A percentile compares a stretch with the other conserved stretches of the same genome.
phyloP scores from a whole-genome alignment of 2,888 invertebrate species.

The Rhorus exstirpatorius region DNA sequence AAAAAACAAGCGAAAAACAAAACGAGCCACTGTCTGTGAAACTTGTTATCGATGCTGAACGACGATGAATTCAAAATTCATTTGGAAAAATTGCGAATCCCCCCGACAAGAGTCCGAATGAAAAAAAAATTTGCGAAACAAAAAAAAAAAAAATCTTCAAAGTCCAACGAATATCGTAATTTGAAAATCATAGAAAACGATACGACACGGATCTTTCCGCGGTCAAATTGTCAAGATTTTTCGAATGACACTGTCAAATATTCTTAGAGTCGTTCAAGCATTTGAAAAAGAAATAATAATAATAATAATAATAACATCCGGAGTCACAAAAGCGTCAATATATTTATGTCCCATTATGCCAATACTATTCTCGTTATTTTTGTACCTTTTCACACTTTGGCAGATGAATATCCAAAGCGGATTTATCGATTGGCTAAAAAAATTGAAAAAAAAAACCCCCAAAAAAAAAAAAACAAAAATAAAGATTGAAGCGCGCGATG shows the following conservation, averaged over 20 bases:
- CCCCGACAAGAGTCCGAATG: too few relatives aligned
- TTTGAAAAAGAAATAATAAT: too few relatives aligned
- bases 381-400: conserved; percentile 76
- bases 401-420: conserved; percentile 58
- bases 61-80: too few relatives aligned
- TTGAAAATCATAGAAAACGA: conserved; percentile 15
- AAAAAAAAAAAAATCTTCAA: conserved; percentile 19
- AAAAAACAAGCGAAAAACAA: too few relatives aligned
- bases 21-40: too few relatives aligned
- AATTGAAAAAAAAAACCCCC: too few relatives aligned
- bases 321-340: conserved; percentile 52
- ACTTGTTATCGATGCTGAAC: conserved; percentile 27
- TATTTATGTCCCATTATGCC: conserved; percentile 68
- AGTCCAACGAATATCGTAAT: conserved; percentile 35
- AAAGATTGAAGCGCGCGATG: conserved; percentile 33
- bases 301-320: neutral
- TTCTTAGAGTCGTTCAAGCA: too few relatives aligned
- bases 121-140: neutral
- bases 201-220: too few relatives aligned
- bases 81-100: too few relatives aligned
- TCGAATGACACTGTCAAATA: too few relatives aligned
- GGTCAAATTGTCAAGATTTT: too few relatives aligned
- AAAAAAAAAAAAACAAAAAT: conserved; percentile 42
- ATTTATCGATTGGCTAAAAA: conserved; percentile 52
- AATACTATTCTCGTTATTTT: conserved; percentile 77